These are phyloP conservation scores for Ammodytes marinus DNA, from an alignment of 2,113 vertebrate genomes.

Conservation along the genomic window DNA sequence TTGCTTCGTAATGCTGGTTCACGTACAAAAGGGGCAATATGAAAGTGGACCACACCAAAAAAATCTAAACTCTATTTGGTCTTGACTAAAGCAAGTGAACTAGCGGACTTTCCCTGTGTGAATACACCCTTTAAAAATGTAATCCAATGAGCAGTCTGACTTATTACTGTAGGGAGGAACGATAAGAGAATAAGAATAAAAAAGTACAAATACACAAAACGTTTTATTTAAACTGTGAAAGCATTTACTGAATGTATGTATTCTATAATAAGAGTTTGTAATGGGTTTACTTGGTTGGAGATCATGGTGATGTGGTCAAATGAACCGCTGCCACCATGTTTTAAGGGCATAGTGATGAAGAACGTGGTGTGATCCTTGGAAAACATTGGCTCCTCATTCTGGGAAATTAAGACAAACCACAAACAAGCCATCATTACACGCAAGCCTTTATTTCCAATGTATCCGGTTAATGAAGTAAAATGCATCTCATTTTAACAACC, in stretches of 20 bases:
- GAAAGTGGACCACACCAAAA: no score
- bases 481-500: not conserved
- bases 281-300: constrained; percentile 73
- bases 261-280: constrained; percentile 20
- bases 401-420: constrained; percentile 5
- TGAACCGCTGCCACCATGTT: constrained; percentile 60
- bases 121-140: not conserved
- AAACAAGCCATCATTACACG: not conserved
- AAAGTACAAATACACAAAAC: not conserved
- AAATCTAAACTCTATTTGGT: no score
- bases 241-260: constrained; percentile 2
- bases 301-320: constrained; percentile 82
- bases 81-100: no score
- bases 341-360: constrained; percentile 77
- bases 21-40: no score
- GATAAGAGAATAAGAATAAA: constrained; percentile 22
- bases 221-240: not conserved
- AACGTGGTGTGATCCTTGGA: constrained; percentile 75
- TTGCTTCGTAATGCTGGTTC: no score
- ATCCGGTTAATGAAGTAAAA: not conserved
- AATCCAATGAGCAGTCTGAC: constrained; percentile 14
- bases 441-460: not conserved
- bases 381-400: constrained; percentile 83
- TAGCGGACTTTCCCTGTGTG: no score
- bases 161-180: constrained; percentile 25